Percentiles rank a stretch among this genome's conserved stretches.
Evolutionary conservation across 2,888 invertebrate species (phyloP).

Genomic region (Napeogenes sylphis): DNA sequence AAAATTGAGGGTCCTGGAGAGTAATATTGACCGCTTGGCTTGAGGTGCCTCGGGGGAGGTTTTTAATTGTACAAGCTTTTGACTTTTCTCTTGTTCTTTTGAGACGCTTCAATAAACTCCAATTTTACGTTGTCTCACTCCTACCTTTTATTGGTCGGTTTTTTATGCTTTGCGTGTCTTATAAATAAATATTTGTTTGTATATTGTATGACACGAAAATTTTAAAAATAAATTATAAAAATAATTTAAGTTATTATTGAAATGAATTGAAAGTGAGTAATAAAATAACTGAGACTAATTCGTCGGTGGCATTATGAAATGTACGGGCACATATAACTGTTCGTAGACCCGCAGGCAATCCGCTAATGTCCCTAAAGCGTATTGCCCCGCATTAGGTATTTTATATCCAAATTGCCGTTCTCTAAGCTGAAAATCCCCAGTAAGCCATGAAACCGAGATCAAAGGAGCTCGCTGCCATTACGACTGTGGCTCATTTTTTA

Average conservation of each 20-base stretch:
- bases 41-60: conserved; percentile 63
- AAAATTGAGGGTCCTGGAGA: conserved; percentile 74
- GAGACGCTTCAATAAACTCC: conserved; percentile 71
- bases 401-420: conserved; percentile 71
- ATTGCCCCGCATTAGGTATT: conserved; percentile 65
- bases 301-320: conserved; percentile 3
- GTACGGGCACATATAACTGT: neutral
- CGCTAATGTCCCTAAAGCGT: conserved; percentile 70
- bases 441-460: conserved; percentile 76
- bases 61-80: conserved; percentile 74
- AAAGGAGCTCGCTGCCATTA: conserved; percentile 69
- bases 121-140: conserved; percentile 65
- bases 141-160: conserved; percentile 54
- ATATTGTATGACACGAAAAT: neutral
- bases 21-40: conserved; percentile 74
- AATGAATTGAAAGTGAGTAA: neutral
- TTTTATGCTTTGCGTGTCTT: conserved; percentile 26
- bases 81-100: conserved; percentile 74
- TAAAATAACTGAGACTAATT: neutral
- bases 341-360: conserved; percentile 43
- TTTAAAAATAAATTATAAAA: too few relatives aligned
- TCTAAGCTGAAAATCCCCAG: conserved; percentile 66
- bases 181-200: conserved; percentile 6
- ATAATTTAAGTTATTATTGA: too few relatives aligned
- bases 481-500: conserved; percentile 78